These are phyloP conservation scores for Capreolus pygargus DNA, from an alignment of 2,113 vertebrate genomes.

Conservation along the genomic window DNA sequence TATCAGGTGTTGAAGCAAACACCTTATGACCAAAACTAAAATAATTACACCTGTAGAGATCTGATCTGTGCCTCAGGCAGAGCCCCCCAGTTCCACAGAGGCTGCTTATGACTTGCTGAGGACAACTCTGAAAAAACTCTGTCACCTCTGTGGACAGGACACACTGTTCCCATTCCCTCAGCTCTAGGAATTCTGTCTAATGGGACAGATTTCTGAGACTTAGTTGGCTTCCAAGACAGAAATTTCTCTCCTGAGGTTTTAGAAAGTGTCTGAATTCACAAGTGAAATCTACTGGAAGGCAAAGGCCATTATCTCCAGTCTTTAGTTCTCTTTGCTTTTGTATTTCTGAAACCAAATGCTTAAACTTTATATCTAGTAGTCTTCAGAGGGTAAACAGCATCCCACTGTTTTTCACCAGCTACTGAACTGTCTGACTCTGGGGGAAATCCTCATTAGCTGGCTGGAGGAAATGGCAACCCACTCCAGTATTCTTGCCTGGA, in stretches of 20 bases:
- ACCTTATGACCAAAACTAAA: slow-evolving; percentile 16
- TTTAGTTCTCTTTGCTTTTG: slow-evolving; percentile 16
- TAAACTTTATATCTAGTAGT: slow-evolving; percentile 5
- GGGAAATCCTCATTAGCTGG: slow-evolving; percentile 4
- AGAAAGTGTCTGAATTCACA: slow-evolving; percentile 4
- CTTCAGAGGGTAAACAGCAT: slow-evolving; percentile 10
- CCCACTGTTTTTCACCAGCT: background rate
- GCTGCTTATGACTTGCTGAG: background rate
- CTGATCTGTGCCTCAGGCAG: background rate
- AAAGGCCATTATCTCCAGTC: slow-evolving; percentile 8
- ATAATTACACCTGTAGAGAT: background rate
- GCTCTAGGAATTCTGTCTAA: background rate
- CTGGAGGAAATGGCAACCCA: background rate
- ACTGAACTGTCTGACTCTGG: background rate
- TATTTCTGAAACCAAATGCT: slow-evolving; percentile 42
- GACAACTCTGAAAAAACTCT: background rate
- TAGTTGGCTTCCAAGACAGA: background rate
- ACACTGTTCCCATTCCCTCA: background rate
- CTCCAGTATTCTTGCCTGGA: too few relatives aligned
- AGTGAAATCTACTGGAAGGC: background rate
- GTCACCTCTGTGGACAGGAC: background rate
- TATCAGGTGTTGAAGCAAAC: background rate
- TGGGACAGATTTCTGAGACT: background rate
- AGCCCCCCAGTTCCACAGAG: background rate
- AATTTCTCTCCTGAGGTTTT: slow-evolving; percentile 22